Evolutionary conservation across 2,797 vertebrate genomes (phyloP), one percentile per base, ranked within the genome.

Genomic region (Micropoecilia bifurca): DNA sequence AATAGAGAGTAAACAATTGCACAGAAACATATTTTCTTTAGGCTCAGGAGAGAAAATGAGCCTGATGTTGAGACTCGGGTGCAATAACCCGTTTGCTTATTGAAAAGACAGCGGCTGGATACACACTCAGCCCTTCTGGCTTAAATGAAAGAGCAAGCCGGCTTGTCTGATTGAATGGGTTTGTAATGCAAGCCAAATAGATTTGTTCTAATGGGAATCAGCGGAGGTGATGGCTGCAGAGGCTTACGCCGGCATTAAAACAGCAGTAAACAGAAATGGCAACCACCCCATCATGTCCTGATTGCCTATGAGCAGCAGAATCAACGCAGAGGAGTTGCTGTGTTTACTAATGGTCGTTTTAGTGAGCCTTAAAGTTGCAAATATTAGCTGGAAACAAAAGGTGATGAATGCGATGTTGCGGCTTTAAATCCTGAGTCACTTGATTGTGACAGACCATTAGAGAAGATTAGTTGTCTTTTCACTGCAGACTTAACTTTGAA

Each of bases 171-270:
- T 90, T 91, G 91, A 92, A 93, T 91, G 92, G 89, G 88, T 92
- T 93, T 90, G 91, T 93, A 92, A 92, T 91, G 85, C 90, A 87
- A 93, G 91, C 92, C 90, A 93, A 94, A 93, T 91, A 92, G 91
- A 90, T 92, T 90, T 91, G 91, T 91, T 92, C 90, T 91, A 91
- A 92, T 90, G 92, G 92, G 91, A 94, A 88, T 92, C 88, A 74
- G 88, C 85, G 81, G 87, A 79, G 53, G 89, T 79, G 90, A 85
- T 73, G 87, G 83, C 88, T 82, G 88, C 87, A 59, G 85, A 88
- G 85, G 87, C 87, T 90, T 88, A 90, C 68, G 43, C 78, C 89
- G 78, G 90, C 83, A 88, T 76, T 83, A 78, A 39, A 80, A 83
- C 81, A 12, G 85, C 86, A 81, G 86, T 43, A 63, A 88, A 88